Evolutionary conservation across 2,113 vertebrate species (phyloP), one percentile per base, ranked within the genome.

Genomic region (Tapirus terrestris): DNA sequence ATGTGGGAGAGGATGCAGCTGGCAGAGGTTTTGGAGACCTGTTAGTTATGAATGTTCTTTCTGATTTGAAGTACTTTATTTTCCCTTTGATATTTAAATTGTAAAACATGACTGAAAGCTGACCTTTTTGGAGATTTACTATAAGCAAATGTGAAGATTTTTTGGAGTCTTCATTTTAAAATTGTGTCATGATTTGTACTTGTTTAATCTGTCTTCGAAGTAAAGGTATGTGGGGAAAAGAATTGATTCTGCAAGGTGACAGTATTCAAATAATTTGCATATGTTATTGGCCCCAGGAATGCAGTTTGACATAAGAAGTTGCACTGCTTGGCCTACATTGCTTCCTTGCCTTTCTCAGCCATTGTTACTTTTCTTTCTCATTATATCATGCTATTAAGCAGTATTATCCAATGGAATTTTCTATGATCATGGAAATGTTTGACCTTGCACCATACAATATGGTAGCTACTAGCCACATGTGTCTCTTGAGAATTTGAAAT

Each of bases 1-100:
- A 39, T 43, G 8, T 75, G 60, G 48, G 25, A 33, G 72, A 85
- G 25, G 13, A 36, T 43, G 12, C 10, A 88, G 45, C 17, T 27
- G 12, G 21, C 48, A 51, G 39, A 87, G 43, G 14, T 75, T 84
- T 60, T 68, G 65, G 73, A 81, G 73, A 81, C 31, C 25, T 70
- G 23, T 81, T 56, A 11, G 18, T 77, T 48, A 8, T 8, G 20
- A 91, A 43, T n/a, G 45, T 60, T 58, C 36, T 39, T 6, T 73
- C 70, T 91, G 39, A 79, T 86, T 84, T 94, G 13, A 95, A 95
- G 72, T 84, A 51, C 14, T 70, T 84, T 76, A 53, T 84, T 89
- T 96, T 88, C 21, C 45, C 16, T 45, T 89, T 82, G 33, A 48
- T 87, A 43, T 45, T 91, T 95, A 67, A 76, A 12, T 7, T 1